Conservation (phyloP, 2,113 vertebrate species). For the Lamprotornis superbus region DNA sequence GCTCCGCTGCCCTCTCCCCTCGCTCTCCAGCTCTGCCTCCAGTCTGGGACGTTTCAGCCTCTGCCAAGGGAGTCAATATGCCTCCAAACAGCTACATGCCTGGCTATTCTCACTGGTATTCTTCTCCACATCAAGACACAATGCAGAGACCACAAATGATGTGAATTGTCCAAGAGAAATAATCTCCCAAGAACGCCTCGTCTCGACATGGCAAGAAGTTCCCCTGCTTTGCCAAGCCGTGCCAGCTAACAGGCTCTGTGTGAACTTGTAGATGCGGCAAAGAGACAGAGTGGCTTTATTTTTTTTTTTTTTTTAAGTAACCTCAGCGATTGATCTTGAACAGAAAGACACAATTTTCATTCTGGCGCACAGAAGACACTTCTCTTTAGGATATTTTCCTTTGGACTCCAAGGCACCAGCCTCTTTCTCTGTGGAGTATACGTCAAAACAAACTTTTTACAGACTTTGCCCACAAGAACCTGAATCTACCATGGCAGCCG, state of each 20-base stretch:
- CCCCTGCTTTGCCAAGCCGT: slow-evolving; percentile 61
- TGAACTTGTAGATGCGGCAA: slow-evolving; percentile 61
- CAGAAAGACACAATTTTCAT: slow-evolving; percentile 59
- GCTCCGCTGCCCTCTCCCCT: slow-evolving; percentile 90
- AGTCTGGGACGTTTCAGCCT: slow-evolving; percentile 97
- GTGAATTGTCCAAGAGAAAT: slow-evolving; percentile 73
- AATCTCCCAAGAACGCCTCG: slow-evolving; percentile 50
- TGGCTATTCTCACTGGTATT: slow-evolving; percentile 98
- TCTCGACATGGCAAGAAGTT: slow-evolving; percentile 66
- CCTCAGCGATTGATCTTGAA: slow-evolving; percentile 69
- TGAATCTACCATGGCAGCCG: slow-evolving; percentile 64
- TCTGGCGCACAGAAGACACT: slow-evolving; percentile 68
- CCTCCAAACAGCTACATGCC: slow-evolving; percentile 98
- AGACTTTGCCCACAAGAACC: slow-evolving; percentile 69
- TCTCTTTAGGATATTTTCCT: slow-evolving; percentile 73
- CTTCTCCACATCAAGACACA: slow-evolving; percentile 97
- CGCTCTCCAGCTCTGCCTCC: slow-evolving; percentile 95
- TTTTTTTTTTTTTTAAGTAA: slow-evolving; percentile 30
- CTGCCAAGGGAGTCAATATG: slow-evolving; percentile 97
- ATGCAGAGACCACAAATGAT: slow-evolving; percentile 98
- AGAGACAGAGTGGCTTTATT: slow-evolving; percentile 24
- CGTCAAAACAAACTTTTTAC: slow-evolving; percentile 70
- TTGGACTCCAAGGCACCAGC: slow-evolving; percentile 71
- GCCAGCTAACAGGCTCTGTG: slow-evolving; percentile 66
- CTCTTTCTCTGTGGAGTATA: slow-evolving; percentile 70